phyloP scores from a whole-genome alignment of 2,888 invertebrate species.

The Drosophila engyochracea region DNA sequence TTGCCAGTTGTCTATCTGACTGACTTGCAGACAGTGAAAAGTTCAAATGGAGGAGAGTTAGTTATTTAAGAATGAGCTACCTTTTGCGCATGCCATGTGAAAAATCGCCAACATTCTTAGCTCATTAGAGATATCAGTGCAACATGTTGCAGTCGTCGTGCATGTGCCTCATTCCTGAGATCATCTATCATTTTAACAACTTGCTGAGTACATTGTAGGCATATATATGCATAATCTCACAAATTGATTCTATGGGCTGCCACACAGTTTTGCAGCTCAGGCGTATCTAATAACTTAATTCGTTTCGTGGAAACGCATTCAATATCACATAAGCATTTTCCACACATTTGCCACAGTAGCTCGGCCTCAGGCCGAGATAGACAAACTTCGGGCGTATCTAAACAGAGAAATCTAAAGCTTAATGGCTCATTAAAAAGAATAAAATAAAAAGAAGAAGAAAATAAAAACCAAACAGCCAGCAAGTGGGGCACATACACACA shows the following conservation, averaged over 20 bases:
- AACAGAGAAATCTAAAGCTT: constrained; percentile 76
- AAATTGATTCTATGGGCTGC: constrained; percentile 59
- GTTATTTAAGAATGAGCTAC: not conserved
- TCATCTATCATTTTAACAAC: constrained; percentile 39
- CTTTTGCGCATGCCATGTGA: not conserved
- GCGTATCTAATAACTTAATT: constrained; percentile 79
- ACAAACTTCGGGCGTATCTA: constrained; percentile 70
- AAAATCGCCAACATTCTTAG: not conserved
- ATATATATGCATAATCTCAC: constrained; percentile 38
- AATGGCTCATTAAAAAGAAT: constrained; percentile 74
- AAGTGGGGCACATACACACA: constrained; percentile 47
- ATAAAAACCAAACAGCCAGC: constrained; percentile 16
- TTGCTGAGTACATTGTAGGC: constrained; percentile 25
- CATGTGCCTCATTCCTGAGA: constrained; percentile 10
- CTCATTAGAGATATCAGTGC: constrained; percentile 11
- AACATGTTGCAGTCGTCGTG: constrained; percentile 28
- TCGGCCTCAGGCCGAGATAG: constrained; percentile 24
- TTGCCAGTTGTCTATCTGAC: constrained; percentile 20
- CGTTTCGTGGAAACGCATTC: constrained; percentile 70
- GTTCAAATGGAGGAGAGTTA: not conserved
- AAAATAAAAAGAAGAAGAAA: constrained; percentile 13
- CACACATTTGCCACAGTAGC: constrained; percentile 11
- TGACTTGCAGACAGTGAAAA: not conserved
- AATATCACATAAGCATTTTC: constrained; percentile 47
- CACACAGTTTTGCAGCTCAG: constrained; percentile 55